Conservation (phyloP, 2,888 invertebrate genomes). For the Tubiluchus corallicola region DNA sequence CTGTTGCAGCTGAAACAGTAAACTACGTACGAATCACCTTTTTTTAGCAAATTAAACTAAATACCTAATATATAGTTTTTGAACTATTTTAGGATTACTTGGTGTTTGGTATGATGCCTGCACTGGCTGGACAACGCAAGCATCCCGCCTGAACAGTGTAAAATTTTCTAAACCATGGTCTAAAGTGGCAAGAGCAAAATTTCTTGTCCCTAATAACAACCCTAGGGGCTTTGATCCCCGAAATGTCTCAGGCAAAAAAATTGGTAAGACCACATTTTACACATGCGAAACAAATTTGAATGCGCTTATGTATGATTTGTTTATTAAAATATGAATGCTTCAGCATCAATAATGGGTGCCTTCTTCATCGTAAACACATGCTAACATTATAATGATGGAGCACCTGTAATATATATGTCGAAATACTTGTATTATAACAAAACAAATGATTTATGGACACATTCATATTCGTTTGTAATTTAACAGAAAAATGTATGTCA, state of each 20-base stretch:
- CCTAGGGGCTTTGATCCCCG: background rate
- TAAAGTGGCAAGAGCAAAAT: background rate
- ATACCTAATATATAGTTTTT: no score
- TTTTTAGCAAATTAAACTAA: no score
- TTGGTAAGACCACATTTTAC: background rate
- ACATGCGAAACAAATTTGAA: no score
- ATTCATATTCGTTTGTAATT: no score
- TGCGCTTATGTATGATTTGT: no score
- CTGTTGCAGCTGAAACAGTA: no score
- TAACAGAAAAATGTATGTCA: no score
- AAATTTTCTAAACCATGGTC: background rate
- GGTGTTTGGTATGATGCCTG: background rate
- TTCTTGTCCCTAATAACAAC: background rate
- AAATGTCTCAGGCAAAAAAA: background rate
- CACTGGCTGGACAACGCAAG: background rate
- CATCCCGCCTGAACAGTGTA: background rate
- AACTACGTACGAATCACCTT: no score
- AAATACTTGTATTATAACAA: background rate
- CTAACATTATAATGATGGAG: no score
- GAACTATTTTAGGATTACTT: background rate
- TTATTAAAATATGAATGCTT: background rate
- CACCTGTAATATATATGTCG: no score
- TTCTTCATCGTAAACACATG: background rate
- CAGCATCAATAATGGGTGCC: background rate
- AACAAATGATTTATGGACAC: no score